A percentile compares a stretch with the other conserved stretches of the same genome.
These are phyloP conservation scores for Eptesicus fuscus DNA, from an alignment of 2,113 vertebrate genomes.

Conservation along the genomic window DNA sequence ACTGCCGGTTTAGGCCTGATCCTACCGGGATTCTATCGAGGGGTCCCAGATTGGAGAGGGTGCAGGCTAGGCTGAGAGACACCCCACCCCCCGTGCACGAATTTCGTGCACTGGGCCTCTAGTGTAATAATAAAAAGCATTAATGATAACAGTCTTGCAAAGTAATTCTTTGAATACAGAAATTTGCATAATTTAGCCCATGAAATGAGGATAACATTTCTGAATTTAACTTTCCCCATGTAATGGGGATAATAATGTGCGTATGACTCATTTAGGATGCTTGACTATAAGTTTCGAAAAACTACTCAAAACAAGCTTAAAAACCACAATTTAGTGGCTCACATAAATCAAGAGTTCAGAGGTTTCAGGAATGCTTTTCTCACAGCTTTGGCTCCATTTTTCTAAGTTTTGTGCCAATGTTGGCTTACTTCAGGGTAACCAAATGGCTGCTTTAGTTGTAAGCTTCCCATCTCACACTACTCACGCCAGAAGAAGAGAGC, in stretches of 20 bases:
- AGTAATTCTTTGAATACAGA: constrained; percentile 67
- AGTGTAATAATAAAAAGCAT: constrained; percentile 53
- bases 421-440: background rate
- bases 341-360: background rate
- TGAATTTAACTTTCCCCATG: background rate
- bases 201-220: background rate
- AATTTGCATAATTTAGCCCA: constrained; percentile 37
- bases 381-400: background rate
- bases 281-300: background rate
- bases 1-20: too few relatives aligned
- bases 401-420: background rate
- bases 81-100: too few relatives aligned
- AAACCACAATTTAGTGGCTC: background rate
- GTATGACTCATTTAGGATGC: background rate
- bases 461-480: background rate
- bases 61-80: too few relatives aligned
- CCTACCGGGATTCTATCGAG: too few relatives aligned
- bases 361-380: background rate
- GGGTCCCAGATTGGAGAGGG: too few relatives aligned
- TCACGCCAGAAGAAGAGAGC: background rate
- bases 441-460: background rate
- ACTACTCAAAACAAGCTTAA: background rate
- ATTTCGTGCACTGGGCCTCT: too few relatives aligned
- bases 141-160: constrained; percentile 54
- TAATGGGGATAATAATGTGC: background rate